Evolutionary conservation across 1,140 invertebrate species (phyloP).

Genomic region (Bombus superbus): DNA sequence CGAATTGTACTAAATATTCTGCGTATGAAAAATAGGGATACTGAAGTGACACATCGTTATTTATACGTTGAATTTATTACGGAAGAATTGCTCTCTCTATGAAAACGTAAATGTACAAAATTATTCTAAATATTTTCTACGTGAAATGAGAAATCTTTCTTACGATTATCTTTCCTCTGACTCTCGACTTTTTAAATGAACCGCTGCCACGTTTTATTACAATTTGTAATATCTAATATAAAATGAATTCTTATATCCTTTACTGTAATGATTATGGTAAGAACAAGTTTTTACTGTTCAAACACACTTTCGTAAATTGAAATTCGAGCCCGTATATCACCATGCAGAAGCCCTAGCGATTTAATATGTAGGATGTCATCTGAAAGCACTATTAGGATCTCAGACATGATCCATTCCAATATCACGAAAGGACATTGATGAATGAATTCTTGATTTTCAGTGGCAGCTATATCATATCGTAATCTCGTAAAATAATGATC

Average conservation of each 20-base stretch:
- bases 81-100: too few relatives aligned
- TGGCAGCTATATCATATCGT: not conserved
- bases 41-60: too few relatives aligned
- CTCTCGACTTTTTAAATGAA: too few relatives aligned
- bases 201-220: too few relatives aligned
- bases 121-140: too few relatives aligned
- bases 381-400: not conserved
- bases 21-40: too few relatives aligned
- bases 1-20: too few relatives aligned
- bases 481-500: not conserved
- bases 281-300: not conserved
- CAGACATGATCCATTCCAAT: not conserved
- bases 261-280: not conserved
- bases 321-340: not conserved
- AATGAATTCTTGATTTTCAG: not conserved
- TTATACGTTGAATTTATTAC: too few relatives aligned
- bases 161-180: too few relatives aligned
- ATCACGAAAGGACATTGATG: not conserved
- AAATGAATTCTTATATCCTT: not conserved
- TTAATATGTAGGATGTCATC: not conserved
- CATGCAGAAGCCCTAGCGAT: not conserved
- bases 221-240: not conserved
- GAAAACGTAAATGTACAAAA: too few relatives aligned
- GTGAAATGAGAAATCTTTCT: too few relatives aligned
- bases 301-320: not conserved